Conservation (phyloP, 2,113 vertebrate species). For the Nibea coibor region DNA sequence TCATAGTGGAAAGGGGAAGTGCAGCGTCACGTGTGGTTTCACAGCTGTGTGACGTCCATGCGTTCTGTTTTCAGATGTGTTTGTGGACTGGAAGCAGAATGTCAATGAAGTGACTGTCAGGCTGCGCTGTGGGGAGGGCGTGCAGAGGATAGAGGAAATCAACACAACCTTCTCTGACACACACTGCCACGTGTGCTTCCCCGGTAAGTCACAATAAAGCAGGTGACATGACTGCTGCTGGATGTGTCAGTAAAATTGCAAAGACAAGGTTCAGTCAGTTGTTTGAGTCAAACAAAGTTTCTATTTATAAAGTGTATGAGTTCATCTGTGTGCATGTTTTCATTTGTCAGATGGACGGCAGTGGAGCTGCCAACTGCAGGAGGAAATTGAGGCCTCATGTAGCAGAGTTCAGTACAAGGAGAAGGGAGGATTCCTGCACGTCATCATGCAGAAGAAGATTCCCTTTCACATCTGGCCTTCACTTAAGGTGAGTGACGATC, state of each 20-base stretch:
- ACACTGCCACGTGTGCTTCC: slow-evolving; percentile 88
- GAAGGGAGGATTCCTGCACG: slow-evolving; percentile 90
- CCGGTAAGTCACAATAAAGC: slow-evolving; percentile 83
- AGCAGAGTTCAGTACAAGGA: slow-evolving; percentile 91
- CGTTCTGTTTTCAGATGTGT: slow-evolving; percentile 84
- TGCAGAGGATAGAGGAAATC: slow-evolving; percentile 88
- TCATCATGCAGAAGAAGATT: slow-evolving; percentile 95
- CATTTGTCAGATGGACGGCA: slow-evolving; percentile 88
- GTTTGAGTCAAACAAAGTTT: too few species aligned
- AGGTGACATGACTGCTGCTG: too few species aligned
- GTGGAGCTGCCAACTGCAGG: slow-evolving; percentile 93
- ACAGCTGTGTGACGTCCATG: neutral
- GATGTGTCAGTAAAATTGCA: too few species aligned
- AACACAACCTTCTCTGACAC: slow-evolving; percentile 89
- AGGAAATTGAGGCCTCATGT: slow-evolving; percentile 95
- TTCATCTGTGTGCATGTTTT: neutral
- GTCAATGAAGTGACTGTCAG: slow-evolving; percentile 92
- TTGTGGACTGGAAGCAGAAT: slow-evolving; percentile 96
- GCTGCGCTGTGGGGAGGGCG: slow-evolving; percentile 87
- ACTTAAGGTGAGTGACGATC: slow-evolving; percentile 84
- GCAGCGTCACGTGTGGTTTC: neutral
- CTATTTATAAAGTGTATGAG: neutral
- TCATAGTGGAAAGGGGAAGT: neutral
- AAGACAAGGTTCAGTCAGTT: too few species aligned
- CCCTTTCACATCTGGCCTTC: slow-evolving; percentile 93